Conservation (phyloP, 1,140 invertebrate species). For the Ooceraea biroi region DNA sequence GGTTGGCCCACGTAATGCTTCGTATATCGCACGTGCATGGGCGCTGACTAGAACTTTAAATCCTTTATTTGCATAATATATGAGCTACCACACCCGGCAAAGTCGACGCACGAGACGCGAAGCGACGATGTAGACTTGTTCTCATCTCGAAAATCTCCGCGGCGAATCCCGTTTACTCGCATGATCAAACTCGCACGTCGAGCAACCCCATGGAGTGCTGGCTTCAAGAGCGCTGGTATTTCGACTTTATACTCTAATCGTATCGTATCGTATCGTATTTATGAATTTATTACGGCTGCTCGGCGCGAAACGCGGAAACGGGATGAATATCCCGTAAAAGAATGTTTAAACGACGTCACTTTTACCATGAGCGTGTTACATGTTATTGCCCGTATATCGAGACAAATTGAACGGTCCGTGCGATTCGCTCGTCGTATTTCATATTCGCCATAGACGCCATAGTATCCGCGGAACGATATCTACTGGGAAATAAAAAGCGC, state of each 20-base stretch:
- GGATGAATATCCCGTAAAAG: too few species aligned
- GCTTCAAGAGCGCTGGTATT: too few species aligned
- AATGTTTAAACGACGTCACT: not conserved
- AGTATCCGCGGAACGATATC: not conserved
- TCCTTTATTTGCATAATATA: constrained; percentile 78
- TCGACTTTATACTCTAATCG: not conserved
- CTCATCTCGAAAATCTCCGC: not conserved
- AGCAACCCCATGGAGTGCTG: not conserved
- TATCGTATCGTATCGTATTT: not conserved
- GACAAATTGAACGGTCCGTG: not conserved
- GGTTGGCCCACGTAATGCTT: constrained; percentile 63
- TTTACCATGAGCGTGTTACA: not conserved
- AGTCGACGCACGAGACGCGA: constrained; percentile 29
- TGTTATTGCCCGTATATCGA: not conserved
- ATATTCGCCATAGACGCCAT: not conserved
- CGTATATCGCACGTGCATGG: constrained; percentile 45
- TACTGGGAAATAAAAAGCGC: constrained; percentile 11
- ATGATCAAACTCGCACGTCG: not conserved
- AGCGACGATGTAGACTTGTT: not conserved
- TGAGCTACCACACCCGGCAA: constrained; percentile 45
- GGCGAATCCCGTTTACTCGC: not conserved
- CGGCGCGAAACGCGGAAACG: too few species aligned
- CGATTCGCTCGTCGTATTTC: not conserved
- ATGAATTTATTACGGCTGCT: not conserved
- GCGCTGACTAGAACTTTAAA: constrained; percentile 71